phyloP scores from a whole-genome alignment of 1,140 invertebrate species.

The Solenopsis invicta region DNA sequence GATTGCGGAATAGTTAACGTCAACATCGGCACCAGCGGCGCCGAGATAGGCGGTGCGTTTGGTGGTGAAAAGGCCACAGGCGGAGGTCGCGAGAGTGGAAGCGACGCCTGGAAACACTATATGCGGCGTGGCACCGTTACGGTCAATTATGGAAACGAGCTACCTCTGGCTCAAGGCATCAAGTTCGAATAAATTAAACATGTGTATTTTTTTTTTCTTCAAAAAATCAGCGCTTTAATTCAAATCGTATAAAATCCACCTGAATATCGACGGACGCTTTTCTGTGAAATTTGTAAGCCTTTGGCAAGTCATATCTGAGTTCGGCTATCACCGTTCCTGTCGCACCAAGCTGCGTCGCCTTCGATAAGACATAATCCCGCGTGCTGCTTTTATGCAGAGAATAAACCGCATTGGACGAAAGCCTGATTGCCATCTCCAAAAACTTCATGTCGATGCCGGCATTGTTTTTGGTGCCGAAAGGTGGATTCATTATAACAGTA shows the following conservation, averaged over 20 bases:
- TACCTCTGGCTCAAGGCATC: constrained; percentile 99
- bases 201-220: neutral
- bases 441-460: constrained; percentile 96
- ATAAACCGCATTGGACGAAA: constrained; percentile 93
- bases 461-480: constrained; percentile 98
- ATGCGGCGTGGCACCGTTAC: constrained; percentile 98
- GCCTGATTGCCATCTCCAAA: constrained; percentile 91
- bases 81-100: constrained; percentile 98
- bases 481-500: constrained; percentile 98
- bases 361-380: constrained; percentile 93
- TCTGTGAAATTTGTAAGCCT: constrained; percentile 97
- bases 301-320: constrained; percentile 94
- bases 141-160: constrained; percentile 97
- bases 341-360: constrained; percentile 90
- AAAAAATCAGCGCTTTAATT: constrained; percentile 69
- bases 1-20: constrained; percentile 99
- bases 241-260: constrained; percentile 96
- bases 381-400: constrained; percentile 98
- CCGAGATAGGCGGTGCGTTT: constrained; percentile 99
- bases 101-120: constrained; percentile 99
- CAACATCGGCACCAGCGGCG: constrained; percentile 99
- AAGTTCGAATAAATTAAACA: constrained; percentile 93
- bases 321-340: constrained; percentile 94
- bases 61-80: constrained; percentile 98
- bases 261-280: constrained; percentile 94